A percentile compares a stretch with the other conserved stretches of the same genome.
phyloP scores from a whole-genome alignment of 23 tunicate species.

The Ciona savignyi region DNA sequence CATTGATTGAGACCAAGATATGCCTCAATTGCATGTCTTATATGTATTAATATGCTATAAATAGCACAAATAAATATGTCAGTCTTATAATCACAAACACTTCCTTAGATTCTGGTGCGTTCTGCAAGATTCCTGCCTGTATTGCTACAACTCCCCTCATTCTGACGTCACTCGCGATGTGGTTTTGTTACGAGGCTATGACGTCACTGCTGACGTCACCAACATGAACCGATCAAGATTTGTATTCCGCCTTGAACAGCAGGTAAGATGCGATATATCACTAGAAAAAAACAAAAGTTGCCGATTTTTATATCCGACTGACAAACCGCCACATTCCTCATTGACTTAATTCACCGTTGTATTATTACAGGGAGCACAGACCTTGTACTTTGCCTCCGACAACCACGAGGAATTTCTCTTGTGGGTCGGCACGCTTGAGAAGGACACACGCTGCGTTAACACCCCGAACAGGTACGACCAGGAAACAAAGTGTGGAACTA shows the following conservation, averaged over 20 bases:
- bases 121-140: conserved; percentile 63
- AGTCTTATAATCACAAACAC: no score
- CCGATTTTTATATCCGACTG: no score
- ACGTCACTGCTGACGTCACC: conserved; percentile 86
- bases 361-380: conserved; percentile 60
- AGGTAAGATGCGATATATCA: conserved; percentile 43
- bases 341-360: no score
- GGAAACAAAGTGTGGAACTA: not conserved
- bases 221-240: conserved; percentile 60
- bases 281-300: no score
- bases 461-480: not conserved
- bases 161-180: conserved; percentile 65
- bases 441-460: conserved; percentile 45
- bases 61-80: no score
- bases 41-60: no score
- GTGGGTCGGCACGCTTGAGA: conserved; percentile 83
- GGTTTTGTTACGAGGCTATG: conserved; percentile 67
- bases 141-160: conserved; percentile 74
- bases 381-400: conserved; percentile 56
- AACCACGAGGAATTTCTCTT: conserved; percentile 63
- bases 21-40: no score
- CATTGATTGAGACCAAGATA: no score
- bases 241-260: conserved; percentile 68
- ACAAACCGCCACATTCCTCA: no score
- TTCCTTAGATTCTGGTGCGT: conserved; percentile 76